Base-by-base conservation (phyloP, 2,797 vertebrate genomes). In the Morelia viridis region DNA sequence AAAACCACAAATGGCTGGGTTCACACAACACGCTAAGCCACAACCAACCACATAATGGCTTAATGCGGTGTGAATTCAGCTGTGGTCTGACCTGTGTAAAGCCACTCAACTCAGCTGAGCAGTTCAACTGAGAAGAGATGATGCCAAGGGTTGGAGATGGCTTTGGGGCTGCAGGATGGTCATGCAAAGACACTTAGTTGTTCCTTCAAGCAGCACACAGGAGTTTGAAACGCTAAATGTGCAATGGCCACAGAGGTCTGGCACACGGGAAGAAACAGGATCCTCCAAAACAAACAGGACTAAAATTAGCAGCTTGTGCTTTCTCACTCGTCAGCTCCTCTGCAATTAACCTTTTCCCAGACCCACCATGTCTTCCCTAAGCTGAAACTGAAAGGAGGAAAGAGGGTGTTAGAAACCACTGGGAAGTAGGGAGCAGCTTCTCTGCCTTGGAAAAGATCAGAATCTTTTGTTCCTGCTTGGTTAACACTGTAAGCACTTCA, bases 241-340 rank as follows among this genome's bases (percentile, higher is more conserved):
- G 35, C 68, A 35, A 15, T 62, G 46, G 50, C 50, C 28, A 13
- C 35, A 90, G 57, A 89, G 46, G 93, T 91, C 64, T 62, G 84
- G 76, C 35, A 64, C 35, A 41, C 50, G 26, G 53, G 57, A 35
- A 90, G 89, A 84, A 87, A 88, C 26, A 22, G 10, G 10, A 58
- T 46, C 64, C 83, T 65, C 17, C 83, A 86, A 93, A 89, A 87
- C 58, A 91, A 89, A 61, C 83, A 86, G 11, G 28, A 35, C 87
- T 89, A 91, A 93, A 91, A 91, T 93, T 83, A 93, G 92, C 87
- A 80, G 58, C 31, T 65, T 56, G n/a, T 1, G 13, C 9, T 83
- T 62, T 88, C 85, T 87, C 71, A 58, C 46, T 41, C 64, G 64
- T 83, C 90, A 91, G 62, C 61, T 41, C 85, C 92, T 56, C 61